A percentile compares a stretch with the other conserved stretches of the same genome.
Evolutionary conservation across 2,888 invertebrate species (phyloP).

Genomic region (Boloria selene): DNA sequence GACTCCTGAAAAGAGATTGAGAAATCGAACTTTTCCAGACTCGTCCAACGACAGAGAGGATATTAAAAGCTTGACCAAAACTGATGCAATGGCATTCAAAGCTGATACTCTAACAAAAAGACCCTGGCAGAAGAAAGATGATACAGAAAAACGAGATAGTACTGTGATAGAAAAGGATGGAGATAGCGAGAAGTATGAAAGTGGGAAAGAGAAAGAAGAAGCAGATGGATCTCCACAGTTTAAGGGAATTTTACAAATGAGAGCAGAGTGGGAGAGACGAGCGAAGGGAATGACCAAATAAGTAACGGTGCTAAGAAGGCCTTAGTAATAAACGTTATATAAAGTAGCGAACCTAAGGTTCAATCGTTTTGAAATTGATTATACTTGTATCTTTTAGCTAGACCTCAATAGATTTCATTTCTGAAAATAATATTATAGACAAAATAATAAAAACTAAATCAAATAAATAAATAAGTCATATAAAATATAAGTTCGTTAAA

Average conservation of each 20-base stretch:
- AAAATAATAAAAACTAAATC: no score
- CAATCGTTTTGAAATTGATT: neutral
- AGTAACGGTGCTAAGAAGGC: constrained; percentile 67
- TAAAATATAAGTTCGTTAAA: no score
- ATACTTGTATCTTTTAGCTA: neutral
- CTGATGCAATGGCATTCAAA: constrained; percentile 69
- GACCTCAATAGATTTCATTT: neutral
- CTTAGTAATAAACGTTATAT: constrained; percentile 19
- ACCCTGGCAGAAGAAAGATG: constrained; percentile 71
- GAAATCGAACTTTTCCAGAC: constrained; percentile 78
- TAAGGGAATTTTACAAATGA: constrained; percentile 88
- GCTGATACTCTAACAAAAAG: constrained; percentile 73
- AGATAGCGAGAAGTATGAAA: constrained; percentile 61
- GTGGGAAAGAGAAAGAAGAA: constrained; percentile 59
- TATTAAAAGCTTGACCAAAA: constrained; percentile 69
- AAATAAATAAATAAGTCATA: no score
- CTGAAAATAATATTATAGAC: no score
- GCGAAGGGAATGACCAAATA: constrained; percentile 86
- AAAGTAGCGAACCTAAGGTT: constrained; percentile 47
- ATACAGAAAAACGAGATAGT: constrained; percentile 68
- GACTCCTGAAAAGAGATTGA: constrained; percentile 74
- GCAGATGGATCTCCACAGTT: constrained; percentile 81
- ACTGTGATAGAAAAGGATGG: constrained; percentile 72
- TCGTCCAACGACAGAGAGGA: constrained; percentile 76
- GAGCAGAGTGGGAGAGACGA: constrained; percentile 90